Base-by-base conservation (phyloP, 2,888 invertebrate genomes). In the Cremastinae sp. region DNA sequence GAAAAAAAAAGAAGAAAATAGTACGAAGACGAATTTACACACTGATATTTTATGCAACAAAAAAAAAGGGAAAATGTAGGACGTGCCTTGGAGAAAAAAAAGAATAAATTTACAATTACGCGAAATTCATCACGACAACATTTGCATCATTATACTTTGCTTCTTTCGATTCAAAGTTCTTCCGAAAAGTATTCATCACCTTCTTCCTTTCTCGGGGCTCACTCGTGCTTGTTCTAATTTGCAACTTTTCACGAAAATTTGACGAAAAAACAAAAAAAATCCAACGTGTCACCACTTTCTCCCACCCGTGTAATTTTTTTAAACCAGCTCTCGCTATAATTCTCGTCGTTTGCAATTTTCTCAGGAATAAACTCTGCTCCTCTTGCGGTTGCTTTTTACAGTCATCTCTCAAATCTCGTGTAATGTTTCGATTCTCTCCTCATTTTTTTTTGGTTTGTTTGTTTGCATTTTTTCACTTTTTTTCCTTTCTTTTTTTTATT, bases 311-410 rank as follows among this genome's bases (percentile, higher is more conserved):
- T 59, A 49, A 59, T 47, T 51, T 28, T 28, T 28, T 28, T 28
- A 28, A 28, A 28, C 5, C 2, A 28, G 5, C 28, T 28, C 28
- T 28, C 28, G 28, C n/a, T n/a, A n/a, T n/a, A n/a, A n/a, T n/a
- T n/a, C 59, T 78, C 79, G 56, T 78, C 71, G 74, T 79, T 81
- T 81, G 80, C 77, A 75, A 82, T 82, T 80, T 75, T 79, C 51
- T 34, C 72, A 77, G 2, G 2, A 28, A 28, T 28, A 28, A 28
- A 28, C 28, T 28, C 28, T 28, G 81, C 78, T 76, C 77, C 73
- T 82, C 82, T 80, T 80, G 80, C 84, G 79, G 80, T 84, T 85
- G 80, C 80, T 58, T 51, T 66, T 79, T 80, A 75, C 68, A 47
- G 59, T 73, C 28, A 61, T 64, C 14, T 28, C 28, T 51, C 22